Conservation (phyloP, 2,888 invertebrate genomes). For the Sinelater perroti region DNA sequence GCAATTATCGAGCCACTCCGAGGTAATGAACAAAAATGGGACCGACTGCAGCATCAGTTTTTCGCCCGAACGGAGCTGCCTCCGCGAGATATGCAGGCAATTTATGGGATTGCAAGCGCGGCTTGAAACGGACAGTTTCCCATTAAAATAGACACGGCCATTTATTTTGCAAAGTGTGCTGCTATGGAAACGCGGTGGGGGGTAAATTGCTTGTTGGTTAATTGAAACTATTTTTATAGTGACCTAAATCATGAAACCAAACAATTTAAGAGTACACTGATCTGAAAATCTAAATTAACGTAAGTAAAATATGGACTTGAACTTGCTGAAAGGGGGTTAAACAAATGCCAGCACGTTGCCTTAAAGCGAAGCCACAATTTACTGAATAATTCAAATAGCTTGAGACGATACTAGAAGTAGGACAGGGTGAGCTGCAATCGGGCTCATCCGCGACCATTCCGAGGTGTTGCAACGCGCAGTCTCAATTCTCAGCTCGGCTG, state of each 20-base stretch:
- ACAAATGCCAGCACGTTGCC: no score
- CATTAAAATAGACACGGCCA: slow-evolving; percentile 2
- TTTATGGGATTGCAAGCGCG: slow-evolving; percentile 1
- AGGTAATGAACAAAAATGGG: slow-evolving; percentile 10
- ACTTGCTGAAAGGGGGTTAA: no score
- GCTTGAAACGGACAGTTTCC: slow-evolving; percentile 10
- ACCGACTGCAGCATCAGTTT: slow-evolving; percentile 2
- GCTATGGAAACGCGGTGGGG: slow-evolving; percentile 15
- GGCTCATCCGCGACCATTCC: background rate
- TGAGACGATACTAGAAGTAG: no score
- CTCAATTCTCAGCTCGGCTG: background rate
- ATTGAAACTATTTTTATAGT: no score
- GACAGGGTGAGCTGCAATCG: slow-evolving; percentile 3
- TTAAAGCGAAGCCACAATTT: no score
- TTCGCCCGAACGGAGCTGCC: slow-evolving; percentile 1
- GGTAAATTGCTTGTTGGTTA: no score
- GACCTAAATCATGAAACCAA: no score
- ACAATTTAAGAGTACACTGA: no score
- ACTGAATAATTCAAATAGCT: no score
- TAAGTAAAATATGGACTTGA: no score
- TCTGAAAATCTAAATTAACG: no score
- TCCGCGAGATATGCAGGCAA: no score
- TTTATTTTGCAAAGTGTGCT: slow-evolving; percentile 12
- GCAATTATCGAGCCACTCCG: slow-evolving; percentile 10
- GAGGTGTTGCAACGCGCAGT: background rate